A percentile compares a stretch with the other conserved stretches of the same genome.
Evolutionary conservation across 2,113 vertebrate species (phyloP).

Genomic region (Ramphastos sulfuratus): DNA sequence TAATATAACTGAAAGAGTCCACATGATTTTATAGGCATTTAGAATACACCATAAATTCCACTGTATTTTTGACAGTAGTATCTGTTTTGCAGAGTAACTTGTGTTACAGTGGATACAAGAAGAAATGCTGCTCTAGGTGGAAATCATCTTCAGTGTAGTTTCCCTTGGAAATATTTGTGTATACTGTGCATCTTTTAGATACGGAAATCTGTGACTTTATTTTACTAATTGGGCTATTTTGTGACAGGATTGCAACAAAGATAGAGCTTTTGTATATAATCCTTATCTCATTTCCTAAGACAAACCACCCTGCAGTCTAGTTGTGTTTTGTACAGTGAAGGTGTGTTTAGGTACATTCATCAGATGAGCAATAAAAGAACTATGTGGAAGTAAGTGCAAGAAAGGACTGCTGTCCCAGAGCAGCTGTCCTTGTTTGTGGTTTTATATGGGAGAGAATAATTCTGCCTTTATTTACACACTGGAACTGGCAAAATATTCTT

Average conservation of each 20-base stretch:
- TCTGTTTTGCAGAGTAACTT: background rate
- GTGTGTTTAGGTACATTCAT: background rate
- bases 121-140: background rate
- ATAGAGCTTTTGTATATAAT: background rate
- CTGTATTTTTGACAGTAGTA: background rate
- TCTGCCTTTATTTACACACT: slow-evolving; percentile 3
- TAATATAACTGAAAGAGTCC: background rate
- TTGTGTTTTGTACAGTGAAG: background rate
- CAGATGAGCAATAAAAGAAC: background rate
- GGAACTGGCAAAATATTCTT: slow-evolving; percentile 42
- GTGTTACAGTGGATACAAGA: background rate
- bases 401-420: rapidly evolving
- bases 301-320: background rate
- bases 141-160: background rate
- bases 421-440: background rate
- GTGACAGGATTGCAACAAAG: background rate
- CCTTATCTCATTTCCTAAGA: background rate
- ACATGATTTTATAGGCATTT: background rate
- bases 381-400: background rate
- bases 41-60: background rate
- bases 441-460: slow-evolving; percentile 39
- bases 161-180: background rate
- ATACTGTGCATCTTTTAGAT: background rate
- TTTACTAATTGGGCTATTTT: background rate
- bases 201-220: background rate